Base-by-base conservation (phyloP, 2,888 invertebrate genomes). In the Brassicogethes aeneus region DNA sequence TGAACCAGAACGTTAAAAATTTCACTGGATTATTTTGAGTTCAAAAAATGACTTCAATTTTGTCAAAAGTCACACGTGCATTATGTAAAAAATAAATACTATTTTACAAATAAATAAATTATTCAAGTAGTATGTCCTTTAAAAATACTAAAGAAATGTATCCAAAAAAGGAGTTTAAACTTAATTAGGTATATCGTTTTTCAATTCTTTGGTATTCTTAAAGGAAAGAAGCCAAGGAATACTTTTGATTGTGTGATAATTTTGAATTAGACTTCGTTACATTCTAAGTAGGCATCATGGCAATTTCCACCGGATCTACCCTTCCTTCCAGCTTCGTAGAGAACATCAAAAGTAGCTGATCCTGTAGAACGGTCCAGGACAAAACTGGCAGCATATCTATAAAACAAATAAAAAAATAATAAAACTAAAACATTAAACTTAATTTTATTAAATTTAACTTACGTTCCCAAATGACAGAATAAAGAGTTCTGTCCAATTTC, bases 381-480 rank as follows among this genome's bases (percentile, higher is more conserved):
- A 65, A 85, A 89, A 64, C 90, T 89, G 48, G 90, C 82, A 36
- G 88, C 89, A 64, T 90, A 91, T 50, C 90, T 91, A 69, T 5
- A 59, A 64, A 49, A 36, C 46, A 44, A 47, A 43, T 23, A 17
- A 10, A 38, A 34, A 34, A 36, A 37, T n/a, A n/a, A n/a, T n/a
- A n/a, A n/a, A n/a, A n/a, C 29, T 15, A 34, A 43, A 12, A 36
- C 2, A n/a, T n/a, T 2, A 23, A 23, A 10, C 10, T 5, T 7
- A 32, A 32, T 12, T 32, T 32, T 12, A 12, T 32, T 12, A 10
- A 23, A 23, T 7, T 38, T 1, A 16, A 36, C 42, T 84, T 71
- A 92, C 91, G 88, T 87, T 82, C 90, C 91, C 57, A 92, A 75
- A 70, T 92, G 90, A 61, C 92, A 92, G 77, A 91, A 89, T 56